phyloP scores from a whole-genome alignment of 2,797 vertebrate species.

The Lycodopsis pacificus region DNA sequence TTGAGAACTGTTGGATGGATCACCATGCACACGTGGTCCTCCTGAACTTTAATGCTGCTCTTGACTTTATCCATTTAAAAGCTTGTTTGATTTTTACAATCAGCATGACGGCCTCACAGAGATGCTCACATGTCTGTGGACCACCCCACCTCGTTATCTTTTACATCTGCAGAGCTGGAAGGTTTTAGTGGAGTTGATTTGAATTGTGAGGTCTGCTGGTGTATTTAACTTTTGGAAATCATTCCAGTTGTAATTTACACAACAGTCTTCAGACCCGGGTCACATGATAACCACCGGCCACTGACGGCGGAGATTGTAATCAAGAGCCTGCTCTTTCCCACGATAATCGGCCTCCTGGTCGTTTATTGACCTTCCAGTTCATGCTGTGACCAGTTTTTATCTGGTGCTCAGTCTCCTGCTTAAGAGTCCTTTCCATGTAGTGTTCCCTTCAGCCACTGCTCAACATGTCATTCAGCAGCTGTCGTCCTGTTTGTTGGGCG shows the following conservation, averaged over 20 bases:
- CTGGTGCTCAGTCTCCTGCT: background rate
- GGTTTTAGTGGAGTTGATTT: background rate
- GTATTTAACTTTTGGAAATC: background rate
- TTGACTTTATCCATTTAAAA: background rate
- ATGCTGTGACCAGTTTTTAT: background rate
- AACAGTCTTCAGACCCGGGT: too few species aligned
- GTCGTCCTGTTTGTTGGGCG: background rate
- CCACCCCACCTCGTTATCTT: background rate
- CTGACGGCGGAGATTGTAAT: background rate
- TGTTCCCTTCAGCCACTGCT: background rate
- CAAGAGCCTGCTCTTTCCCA: background rate
- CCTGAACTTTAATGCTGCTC: too few species aligned
- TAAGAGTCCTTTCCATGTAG: too few species aligned
- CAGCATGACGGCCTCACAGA: background rate
- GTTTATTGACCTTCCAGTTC: background rate
- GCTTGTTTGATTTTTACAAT: background rate
- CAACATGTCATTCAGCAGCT: background rate
- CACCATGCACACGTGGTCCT: too few species aligned
- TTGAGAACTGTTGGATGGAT: too few species aligned
- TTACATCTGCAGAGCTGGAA: background rate
- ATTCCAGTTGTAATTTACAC: background rate
- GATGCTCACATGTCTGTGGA: background rate
- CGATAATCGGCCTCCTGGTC: background rate
- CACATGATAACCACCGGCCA: background rate
- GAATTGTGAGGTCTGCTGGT: background rate